Conservation (phyloP, 2,113 vertebrate genomes). For the Hemicordylus capensis region DNA sequence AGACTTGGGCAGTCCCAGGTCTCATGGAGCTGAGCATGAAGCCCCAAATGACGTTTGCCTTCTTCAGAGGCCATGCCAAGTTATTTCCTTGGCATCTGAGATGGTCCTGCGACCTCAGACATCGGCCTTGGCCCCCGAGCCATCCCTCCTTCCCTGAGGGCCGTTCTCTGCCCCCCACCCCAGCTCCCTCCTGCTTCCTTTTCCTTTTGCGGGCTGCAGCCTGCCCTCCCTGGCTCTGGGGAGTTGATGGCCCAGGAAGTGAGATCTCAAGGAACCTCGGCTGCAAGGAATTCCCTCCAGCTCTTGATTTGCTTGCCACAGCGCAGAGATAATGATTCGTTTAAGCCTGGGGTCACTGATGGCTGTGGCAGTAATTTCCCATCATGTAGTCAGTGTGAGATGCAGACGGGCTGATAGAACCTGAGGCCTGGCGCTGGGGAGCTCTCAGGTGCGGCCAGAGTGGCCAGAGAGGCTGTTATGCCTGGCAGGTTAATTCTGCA, state of each 20-base stretch:
- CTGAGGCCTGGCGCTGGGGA: neutral
- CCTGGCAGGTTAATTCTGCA: neutral
- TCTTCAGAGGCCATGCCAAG: no score
- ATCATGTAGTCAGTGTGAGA: neutral
- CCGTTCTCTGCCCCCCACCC: no score
- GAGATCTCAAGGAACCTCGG: no score
- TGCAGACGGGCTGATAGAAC: neutral
- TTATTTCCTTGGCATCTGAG: no score
- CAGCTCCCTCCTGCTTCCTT: no score
- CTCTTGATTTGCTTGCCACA: neutral
- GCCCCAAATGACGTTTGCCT: no score
- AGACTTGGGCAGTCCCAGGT: no score
- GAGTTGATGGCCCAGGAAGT: neutral
- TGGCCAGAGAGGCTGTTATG: neutral
- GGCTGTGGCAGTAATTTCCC: neutral
- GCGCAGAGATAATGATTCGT: neutral
- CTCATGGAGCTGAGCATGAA: no score
- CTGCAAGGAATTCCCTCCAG: neutral
- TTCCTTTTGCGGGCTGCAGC: no score
- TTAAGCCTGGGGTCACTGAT: neutral
- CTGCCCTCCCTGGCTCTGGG: neutral
- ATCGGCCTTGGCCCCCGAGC: no score
- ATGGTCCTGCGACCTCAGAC: no score
- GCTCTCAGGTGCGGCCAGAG: neutral
- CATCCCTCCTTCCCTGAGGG: no score